A percentile compares a stretch with the other conserved stretches of the same genome.
Evolutionary conservation across 1,140 invertebrate species (phyloP).

Genomic region (Bombus difficillimus): DNA sequence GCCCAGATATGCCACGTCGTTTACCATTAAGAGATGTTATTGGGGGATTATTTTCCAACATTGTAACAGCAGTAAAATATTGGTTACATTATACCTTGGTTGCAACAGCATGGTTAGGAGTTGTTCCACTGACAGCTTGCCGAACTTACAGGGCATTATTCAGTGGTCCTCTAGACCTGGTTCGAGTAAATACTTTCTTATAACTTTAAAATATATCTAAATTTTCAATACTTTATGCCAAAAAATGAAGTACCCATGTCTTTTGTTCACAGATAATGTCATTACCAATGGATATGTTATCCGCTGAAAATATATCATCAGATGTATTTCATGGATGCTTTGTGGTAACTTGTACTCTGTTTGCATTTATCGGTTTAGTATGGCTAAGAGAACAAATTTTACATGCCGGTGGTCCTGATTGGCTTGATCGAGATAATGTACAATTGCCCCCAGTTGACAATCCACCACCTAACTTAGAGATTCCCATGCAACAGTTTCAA

Average conservation of each 20-base stretch:
- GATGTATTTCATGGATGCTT: conserved; percentile 98
- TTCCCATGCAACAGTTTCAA: conserved; percentile 60
- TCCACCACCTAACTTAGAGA: conserved; percentile 68
- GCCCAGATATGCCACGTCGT: conserved; percentile 98
- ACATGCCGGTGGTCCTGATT: conserved; percentile 97
- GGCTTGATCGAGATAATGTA: conserved; percentile 90
- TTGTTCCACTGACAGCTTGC: conserved; percentile 98
- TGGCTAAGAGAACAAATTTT: conserved; percentile 99
- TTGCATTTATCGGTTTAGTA: conserved; percentile 97
- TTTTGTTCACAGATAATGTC: conserved; percentile 85
- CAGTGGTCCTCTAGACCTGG: conserved; percentile 92
- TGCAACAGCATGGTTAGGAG: conserved; percentile 97
- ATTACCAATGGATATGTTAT: conserved; percentile 95
- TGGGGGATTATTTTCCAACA: conserved; percentile 93
- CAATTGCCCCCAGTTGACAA: conserved; percentile 78
- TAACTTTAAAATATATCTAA: not conserved
- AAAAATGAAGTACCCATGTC: not conserved
- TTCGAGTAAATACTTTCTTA: conserved; percentile 77
- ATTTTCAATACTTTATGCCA: not conserved
- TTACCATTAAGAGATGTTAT: conserved; percentile 95
- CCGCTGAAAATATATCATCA: conserved; percentile 94
- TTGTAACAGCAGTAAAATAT: conserved; percentile 95
- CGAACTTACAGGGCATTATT: conserved; percentile 96
- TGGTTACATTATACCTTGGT: conserved; percentile 99
- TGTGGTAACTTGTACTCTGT: conserved; percentile 97